Evolutionary conservation across 2,888 invertebrate genomes (phyloP), one percentile per base, ranked within the genome.

Genomic region (Cheilosia pagana): DNA sequence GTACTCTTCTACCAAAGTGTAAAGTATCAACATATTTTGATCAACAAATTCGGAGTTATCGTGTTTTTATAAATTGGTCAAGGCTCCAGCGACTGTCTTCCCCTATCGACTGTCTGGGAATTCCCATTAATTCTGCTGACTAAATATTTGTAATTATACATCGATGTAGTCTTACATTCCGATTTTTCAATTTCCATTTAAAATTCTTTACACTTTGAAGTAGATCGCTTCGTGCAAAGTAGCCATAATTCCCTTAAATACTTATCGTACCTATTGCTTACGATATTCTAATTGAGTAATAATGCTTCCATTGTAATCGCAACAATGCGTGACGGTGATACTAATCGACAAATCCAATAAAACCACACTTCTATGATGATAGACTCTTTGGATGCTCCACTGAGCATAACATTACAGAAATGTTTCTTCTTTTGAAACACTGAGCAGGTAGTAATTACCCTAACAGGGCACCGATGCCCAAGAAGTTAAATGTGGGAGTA

Each of bases 321-420:
- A 82, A 82, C 77, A 35, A 72, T 77, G 82, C 82, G 72, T 82
- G 82, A 77, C 82, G 53, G 28, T 25, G 71, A 77, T 82, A 55
- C 59, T 48, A 67, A 77, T 82, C 71, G 65, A 41, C 67, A 52
- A 65, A 70, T 59, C 81, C 50, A 57, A 70, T 76, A 53, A 60
- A 76, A 77, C 50, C 53, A 65, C 60, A 67, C 71, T 55, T 60
- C 25, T n/a, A 19, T 48, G 43, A 12, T 62, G 53, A 52, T 43
- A 67, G 65, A 43, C 31, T 53, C 35, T 28, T 16, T 35, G 14
- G 48, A 71, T 62, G 82, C 77, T 82, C 71, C 50, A 43, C 67
- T 55, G 67, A 82, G 82, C 82, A 60, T 82, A 78, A 82, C 77
- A 82, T 77, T 55, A 72, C 55, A 72, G 45, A 50, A 62, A 72